These are phyloP conservation scores for Criorhina ranunculi DNA, from an alignment of 2,888 invertebrate species.

Conservation along the genomic window DNA sequence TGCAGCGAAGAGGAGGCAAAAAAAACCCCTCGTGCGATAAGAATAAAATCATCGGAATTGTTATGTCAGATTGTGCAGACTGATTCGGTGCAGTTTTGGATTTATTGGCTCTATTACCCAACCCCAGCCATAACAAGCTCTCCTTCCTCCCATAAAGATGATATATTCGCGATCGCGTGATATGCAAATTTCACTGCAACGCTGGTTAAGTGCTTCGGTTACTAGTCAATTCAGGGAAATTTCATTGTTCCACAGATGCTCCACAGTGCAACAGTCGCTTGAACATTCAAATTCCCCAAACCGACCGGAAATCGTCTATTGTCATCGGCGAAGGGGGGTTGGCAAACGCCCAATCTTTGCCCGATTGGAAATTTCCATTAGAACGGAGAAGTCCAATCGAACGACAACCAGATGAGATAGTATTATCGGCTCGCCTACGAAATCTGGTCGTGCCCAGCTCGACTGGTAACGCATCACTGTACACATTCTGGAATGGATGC, in stretches of 20 bases:
- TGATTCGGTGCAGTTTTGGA: slow-evolving; percentile 69
- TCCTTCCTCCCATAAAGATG: slow-evolving; percentile 67
- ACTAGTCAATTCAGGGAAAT: slow-evolving; percentile 13
- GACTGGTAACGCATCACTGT: slow-evolving; percentile 31
- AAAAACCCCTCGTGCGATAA: slow-evolving; percentile 57
- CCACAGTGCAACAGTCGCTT: not conserved
- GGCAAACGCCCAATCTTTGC: not conserved
- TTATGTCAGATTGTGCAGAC: slow-evolving; percentile 72
- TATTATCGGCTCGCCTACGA: slow-evolving; percentile 49
- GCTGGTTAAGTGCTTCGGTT: slow-evolving; percentile 25
- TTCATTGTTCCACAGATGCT: slow-evolving; percentile 27
- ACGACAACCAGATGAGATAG: slow-evolving; percentile 65
- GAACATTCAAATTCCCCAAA: slow-evolving; percentile 27
- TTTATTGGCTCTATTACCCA: slow-evolving; percentile 75
- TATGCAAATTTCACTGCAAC: slow-evolving; percentile 68
- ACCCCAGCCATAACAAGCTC: slow-evolving; percentile 54
- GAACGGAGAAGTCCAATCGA: slow-evolving; percentile 58
- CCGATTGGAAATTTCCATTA: slow-evolving; percentile 67
- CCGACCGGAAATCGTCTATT: slow-evolving; percentile 61
- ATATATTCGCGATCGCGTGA: slow-evolving; percentile 73
- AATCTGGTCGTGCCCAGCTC: slow-evolving; percentile 44
- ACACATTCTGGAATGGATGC: slow-evolving; percentile 26
- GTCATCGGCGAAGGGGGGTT: slow-evolving; percentile 31
- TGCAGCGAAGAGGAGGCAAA: slow-evolving; percentile 25
- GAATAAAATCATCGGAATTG: slow-evolving; percentile 71